Evolutionary conservation across 2,797 vertebrate species (phyloP), one percentile per base, ranked within the genome.

Genomic region (Ctenosaura bakeri): DNA sequence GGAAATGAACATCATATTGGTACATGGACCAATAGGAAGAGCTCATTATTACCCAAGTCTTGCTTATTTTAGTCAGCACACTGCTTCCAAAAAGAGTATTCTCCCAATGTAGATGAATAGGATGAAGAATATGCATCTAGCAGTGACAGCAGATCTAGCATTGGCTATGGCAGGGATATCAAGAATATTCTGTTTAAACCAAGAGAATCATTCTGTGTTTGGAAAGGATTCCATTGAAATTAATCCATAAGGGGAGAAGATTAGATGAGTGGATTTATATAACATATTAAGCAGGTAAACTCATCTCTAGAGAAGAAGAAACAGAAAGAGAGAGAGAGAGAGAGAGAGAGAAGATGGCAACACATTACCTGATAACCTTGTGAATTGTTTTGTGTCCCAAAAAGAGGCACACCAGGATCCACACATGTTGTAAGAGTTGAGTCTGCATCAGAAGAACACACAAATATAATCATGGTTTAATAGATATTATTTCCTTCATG

Each of bases 311-410:
- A 13, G 29, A 88, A 54, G 52, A 42, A 24, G 10, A 38, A 46
- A 22, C 4, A 32, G 35, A 14, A n/a, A 35, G 6, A 10, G 16
- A 14, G 5, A 18, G 14, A 9, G 1, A 10, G n/a, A 20, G 46
- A 26, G 8, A 10, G 16, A 8, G 5, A 18, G 18, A 12, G 2
- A 29, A 66, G 62, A 24, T 0, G 82, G 5, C 83, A 24, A 8
- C 85, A 29, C 13, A 8, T 89, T 95, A 99, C 99, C 98, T 99
- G 98, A 95, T 98, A 99, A 92, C 99, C 99, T 96, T 98, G 98
- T 94, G 98, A 99, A 95, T 97, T 99, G 97, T 99, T 99, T 96
- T 99, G 99, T 93, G 97, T 97, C 95, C 98, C 99, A 78, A 98
- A 99, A 78, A 98, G 97, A 0, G 99, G 99, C 76, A 95, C 93